phyloP scores from a whole-genome alignment of 2,113 vertebrate species.

The Microtus pennsylvanicus region DNA sequence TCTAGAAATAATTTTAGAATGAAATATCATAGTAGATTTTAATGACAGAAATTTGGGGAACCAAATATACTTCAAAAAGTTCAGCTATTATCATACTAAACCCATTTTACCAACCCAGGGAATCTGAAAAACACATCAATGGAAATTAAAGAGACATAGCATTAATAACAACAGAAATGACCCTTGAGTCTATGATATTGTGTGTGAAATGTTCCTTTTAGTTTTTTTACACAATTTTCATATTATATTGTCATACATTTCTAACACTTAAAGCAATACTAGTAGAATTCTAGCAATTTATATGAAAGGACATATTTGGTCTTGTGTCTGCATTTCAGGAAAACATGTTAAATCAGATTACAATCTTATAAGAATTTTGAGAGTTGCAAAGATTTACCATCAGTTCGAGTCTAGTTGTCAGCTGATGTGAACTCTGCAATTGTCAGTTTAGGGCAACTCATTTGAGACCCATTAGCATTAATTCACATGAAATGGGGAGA shows the following conservation, averaged over 20 bases:
- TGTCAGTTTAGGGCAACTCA: conserved; percentile 25
- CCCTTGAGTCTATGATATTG: neutral
- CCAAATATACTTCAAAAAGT: conserved; percentile 2
- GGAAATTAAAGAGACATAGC: conserved; percentile 21
- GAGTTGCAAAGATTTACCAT: conserved; percentile 50
- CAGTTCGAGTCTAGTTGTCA: conserved; percentile 45
- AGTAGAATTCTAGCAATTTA: conserved; percentile 25
- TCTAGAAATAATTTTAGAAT: neutral
- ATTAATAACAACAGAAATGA: neutral
- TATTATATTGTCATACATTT: neutral
- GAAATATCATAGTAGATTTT: neutral
- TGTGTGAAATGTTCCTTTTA: neutral
- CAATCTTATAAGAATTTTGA: conserved; percentile 7
- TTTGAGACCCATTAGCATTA: neutral
- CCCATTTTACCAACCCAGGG: neutral
- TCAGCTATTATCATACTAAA: neutral
- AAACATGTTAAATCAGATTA: conserved; percentile 43
- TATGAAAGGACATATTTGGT: conserved; percentile 35
- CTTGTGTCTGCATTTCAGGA: conserved; percentile 5
- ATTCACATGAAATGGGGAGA: neutral
- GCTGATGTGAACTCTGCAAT: conserved; percentile 8
- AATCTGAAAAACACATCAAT: conserved; percentile 20
- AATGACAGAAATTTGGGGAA: neutral
- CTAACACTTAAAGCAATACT: neutral
- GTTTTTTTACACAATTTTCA: neutral